A percentile compares a stretch with the other conserved stretches of the same genome.
Conservation (phyloP, 1,140 invertebrate genomes). For the Gonioctena quinquepunctata region DNA sequence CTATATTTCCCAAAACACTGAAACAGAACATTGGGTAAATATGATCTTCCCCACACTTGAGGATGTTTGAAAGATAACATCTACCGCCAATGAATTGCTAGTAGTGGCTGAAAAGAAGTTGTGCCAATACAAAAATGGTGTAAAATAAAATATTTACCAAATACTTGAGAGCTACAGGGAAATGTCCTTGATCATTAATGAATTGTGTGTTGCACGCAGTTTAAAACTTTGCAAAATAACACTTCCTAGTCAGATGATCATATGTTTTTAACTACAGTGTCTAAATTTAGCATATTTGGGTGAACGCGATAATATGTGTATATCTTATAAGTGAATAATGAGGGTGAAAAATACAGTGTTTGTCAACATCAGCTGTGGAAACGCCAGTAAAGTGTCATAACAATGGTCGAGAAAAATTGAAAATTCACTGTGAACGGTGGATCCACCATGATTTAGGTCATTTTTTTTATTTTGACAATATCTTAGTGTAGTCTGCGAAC, state of each 20-base stretch:
- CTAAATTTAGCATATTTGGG: conserved; percentile 31
- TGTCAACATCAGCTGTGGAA: conserved; percentile 48
- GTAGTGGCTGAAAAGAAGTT: too few species aligned
- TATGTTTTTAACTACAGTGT: conserved; percentile 43
- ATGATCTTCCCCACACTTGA: too few species aligned
- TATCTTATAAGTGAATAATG: conserved; percentile 4
- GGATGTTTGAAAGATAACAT: too few species aligned
- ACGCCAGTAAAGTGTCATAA: conserved; percentile 37
- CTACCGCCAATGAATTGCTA: too few species aligned
- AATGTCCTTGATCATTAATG: conserved; percentile 41
- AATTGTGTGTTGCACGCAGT: conserved; percentile 29
- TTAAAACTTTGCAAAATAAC: conserved; percentile 34
- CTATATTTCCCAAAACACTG: too few species aligned
- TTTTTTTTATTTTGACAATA: conserved; percentile 7
- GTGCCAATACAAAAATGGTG: not conserved
- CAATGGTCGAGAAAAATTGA: conserved; percentile 32
- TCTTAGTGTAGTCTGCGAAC: not conserved
- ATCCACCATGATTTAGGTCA: conserved; percentile 16
- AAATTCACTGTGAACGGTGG: conserved; percentile 33
- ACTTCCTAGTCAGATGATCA: conserved; percentile 49
- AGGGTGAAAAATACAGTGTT: conserved; percentile 28
- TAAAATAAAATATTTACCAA: not conserved
- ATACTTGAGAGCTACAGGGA: not conserved
- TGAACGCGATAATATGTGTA: not conserved
- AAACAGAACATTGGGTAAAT: too few species aligned